Evolutionary conservation across 1,140 invertebrate genomes (phyloP).

Genomic region (Bombus polaris): DNA sequence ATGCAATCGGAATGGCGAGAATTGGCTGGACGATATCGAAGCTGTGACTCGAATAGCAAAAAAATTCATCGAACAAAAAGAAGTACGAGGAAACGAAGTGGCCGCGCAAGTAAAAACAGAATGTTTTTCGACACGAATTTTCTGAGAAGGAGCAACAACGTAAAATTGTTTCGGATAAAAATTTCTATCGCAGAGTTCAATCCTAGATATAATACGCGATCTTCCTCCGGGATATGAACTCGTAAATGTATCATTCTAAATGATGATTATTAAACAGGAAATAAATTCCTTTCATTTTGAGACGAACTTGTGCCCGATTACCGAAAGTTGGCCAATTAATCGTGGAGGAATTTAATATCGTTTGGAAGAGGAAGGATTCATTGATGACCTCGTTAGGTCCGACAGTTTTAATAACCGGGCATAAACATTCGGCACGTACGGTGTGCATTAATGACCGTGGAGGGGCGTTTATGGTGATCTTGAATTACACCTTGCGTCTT

Average conservation of each 20-base stretch:
- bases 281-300: conserved; percentile 11
- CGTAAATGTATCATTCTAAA: neutral
- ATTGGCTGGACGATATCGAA: conserved; percentile 1
- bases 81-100: too few species aligned
- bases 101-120: neutral
- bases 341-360: conserved; percentile 37
- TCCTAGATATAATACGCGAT: neutral
- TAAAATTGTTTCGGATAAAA: neutral
- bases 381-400: conserved; percentile 17
- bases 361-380: conserved; percentile 4
- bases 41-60: neutral
- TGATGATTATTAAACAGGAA: neutral
- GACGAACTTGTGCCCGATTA: neutral
- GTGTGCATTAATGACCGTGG: conserved; percentile 30
- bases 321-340: conserved; percentile 25
- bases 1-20: neutral
- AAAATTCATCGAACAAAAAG: neutral
- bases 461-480: conserved; percentile 45
- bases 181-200: neutral
- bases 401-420: conserved; percentile 34
- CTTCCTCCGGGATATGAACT: neutral
- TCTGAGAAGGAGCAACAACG: neutral
- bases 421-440: conserved; percentile 38
- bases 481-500: conserved; percentile 47
- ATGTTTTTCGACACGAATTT: neutral